These are phyloP conservation scores for Cephus spinipes DNA, from an alignment of 2,888 invertebrate genomes.

Conservation along the genomic window DNA sequence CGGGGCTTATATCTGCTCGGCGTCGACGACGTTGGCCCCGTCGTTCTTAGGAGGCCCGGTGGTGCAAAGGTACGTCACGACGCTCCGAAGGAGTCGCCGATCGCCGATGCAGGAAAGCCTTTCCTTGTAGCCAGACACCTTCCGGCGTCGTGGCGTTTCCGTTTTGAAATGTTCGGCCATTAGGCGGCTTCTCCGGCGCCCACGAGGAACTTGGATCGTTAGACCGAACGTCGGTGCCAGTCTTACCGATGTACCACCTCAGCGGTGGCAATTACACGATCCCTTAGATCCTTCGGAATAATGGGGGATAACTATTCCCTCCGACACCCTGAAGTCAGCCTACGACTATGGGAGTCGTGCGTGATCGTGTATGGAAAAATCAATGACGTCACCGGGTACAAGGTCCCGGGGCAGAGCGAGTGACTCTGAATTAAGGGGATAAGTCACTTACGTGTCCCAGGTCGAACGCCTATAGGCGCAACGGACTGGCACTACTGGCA, in stretches of 20 bases:
- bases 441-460: not conserved
- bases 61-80: conserved; percentile 12
- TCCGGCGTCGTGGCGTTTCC: conserved; percentile 63
- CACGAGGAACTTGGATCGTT: not conserved
- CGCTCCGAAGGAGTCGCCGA: conserved; percentile 6
- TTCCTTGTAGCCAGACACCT: conserved; percentile 62
- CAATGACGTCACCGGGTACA: not conserved
- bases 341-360: not conserved
- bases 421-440: not conserved
- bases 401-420: not conserved
- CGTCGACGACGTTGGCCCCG: conserved; percentile 32
- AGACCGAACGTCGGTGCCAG: not conserved
- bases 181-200: conserved; percentile 1
- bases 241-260: not conserved
- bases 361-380: not conserved
- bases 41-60: conserved; percentile 27
- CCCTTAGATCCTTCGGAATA: not conserved
- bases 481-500: not conserved
- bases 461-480: not conserved
- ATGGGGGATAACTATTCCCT: too few species aligned
- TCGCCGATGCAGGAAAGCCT: conserved; percentile 51
- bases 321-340: too few species aligned
- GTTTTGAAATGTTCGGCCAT: conserved; percentile 45
- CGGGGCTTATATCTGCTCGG: conserved; percentile 49
- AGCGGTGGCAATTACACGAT: not conserved